These are phyloP conservation scores for Festucalex cinctus DNA, from an alignment of 2,113 vertebrate genomes.

Conservation along the genomic window DNA sequence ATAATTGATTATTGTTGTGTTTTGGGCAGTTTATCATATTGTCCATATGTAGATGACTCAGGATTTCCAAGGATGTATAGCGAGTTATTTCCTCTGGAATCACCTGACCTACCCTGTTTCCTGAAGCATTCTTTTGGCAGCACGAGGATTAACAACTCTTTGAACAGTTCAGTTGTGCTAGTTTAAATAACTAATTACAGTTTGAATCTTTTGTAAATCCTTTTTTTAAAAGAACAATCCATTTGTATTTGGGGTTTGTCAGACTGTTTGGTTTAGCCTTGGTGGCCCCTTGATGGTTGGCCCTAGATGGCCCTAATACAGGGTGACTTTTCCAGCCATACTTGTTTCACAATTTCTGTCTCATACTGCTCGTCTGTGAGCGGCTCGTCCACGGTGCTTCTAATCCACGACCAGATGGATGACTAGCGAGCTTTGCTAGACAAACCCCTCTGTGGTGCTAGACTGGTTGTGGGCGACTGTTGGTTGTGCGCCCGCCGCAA, in stretches of 20 bases:
- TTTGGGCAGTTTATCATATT: conserved; percentile 23
- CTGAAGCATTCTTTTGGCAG: conserved; percentile 27
- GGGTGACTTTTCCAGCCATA: conserved; percentile 47
- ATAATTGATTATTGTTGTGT: not conserved
- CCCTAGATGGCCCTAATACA: conserved; percentile 27
- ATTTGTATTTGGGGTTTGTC: conserved; percentile 13
- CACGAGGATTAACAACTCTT: conserved; percentile 14
- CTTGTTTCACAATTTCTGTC: conserved; percentile 51
- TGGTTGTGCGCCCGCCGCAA: conserved; percentile 48
- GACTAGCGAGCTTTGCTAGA: conserved; percentile 57
- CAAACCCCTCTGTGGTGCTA: conserved; percentile 67
- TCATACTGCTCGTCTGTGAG: conserved; percentile 42
- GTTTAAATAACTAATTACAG: conserved; percentile 10
- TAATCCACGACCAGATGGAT: conserved; percentile 59
- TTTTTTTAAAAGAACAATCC: conserved; percentile 17
- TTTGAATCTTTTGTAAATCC: conserved; percentile 1
- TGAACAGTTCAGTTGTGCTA: conserved; percentile 2
- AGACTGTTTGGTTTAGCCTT: conserved; percentile 24
- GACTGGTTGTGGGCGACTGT: conserved; percentile 59
- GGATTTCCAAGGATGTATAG: conserved; percentile 43
- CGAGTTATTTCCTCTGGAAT: conserved; percentile 48
- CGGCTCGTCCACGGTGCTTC: conserved; percentile 59
- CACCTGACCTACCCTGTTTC: conserved; percentile 61
- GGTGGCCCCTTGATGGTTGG: conserved; percentile 31
- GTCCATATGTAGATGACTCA: conserved; percentile 50